Base-by-base conservation (phyloP, 2,888 invertebrate genomes). In the Zaprionus obscuricornis region DNA sequence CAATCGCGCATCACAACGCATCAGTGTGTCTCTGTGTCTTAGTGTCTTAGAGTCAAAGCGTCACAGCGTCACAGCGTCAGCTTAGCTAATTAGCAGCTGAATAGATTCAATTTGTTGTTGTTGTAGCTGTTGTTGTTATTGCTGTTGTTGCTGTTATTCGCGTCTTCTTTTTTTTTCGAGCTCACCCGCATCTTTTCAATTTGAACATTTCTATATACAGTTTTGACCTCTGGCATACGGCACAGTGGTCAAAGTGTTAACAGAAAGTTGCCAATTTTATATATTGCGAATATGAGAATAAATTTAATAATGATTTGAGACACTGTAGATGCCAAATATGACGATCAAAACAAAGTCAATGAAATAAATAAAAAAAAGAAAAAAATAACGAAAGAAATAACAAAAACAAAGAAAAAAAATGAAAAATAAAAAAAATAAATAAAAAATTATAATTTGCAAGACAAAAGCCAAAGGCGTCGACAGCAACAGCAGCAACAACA, bases 321-420 rank as follows among this genome's bases (percentile, higher is more conserved):
- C 83, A 78, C 66, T 66, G 63, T 66, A 50, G 42, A 5, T 26
- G 46, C 59, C 62, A 55, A 68, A 68, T 10, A 31, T 40, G 16
- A 13, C 47, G 84, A 76, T 74, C 85, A 77, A 64, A 85, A 76
- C 82, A 84, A 77, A 73, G 39, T 59, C 65, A 68, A 68, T 29
- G 50, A 59, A 57, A 66, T 49, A 64, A 22, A 40, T 18, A 66
- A 43, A 10, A 51, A 31, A 18, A 45, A 34, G 5, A 39, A n/a
- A n/a, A n/a, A n/a, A n/a, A n/a, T n/a, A n/a, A n/a, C n/a, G n/a
- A n/a, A n/a, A n/a, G n/a, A n/a, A n/a, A n/a, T n/a, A 39, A 52
- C 8, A 18, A 29, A 13, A 3, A 27, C 51, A 52, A 65, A 60
- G n/a, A n/a, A n/a, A n/a, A n/a, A n/a, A n/a, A n/a, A n/a, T n/a